Conservation (phyloP, 2,113 vertebrate genomes). For the Archocentrus centrarchus region DNA sequence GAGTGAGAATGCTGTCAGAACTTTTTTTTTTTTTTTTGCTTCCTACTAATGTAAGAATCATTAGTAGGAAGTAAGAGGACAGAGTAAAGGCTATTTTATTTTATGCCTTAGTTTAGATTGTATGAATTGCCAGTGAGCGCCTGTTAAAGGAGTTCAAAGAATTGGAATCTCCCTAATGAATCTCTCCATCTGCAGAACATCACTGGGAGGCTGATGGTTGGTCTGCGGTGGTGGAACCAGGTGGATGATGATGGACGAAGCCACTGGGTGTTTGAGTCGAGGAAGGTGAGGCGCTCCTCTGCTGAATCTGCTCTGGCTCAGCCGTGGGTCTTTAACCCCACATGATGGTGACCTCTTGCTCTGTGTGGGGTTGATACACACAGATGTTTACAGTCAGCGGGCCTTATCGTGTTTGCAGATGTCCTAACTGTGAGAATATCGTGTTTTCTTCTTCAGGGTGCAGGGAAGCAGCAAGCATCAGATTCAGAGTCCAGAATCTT, state of each 20-base stretch:
- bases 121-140: too few species aligned
- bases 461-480: constrained; percentile 77
- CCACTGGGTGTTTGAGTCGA: constrained; percentile 94
- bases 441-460: constrained; percentile 63
- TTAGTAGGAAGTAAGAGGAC: too few species aligned
- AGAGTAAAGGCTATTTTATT: too few species aligned
- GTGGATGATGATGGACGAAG: constrained; percentile 94
- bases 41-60: too few species aligned
- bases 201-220: constrained; percentile 93
- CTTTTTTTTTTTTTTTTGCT: too few species aligned
- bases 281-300: constrained; percentile 81
- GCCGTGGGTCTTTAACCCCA: neutral
- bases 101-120: too few species aligned
- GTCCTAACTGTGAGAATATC: constrained; percentile 43
- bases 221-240: constrained; percentile 97
- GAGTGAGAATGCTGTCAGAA: too few species aligned
- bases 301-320: accelerated
- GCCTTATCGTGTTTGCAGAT: constrained; percentile 7
- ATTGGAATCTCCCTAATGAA: neutral
- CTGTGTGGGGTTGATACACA: neutral
- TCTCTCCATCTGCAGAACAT: constrained; percentile 81
- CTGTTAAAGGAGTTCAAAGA: too few species aligned
- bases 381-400: neutral
- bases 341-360: neutral
- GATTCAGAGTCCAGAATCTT: constrained; percentile 94